Evolutionary conservation across 1,140 invertebrate genomes (phyloP).

Genomic region (Mya arenaria): DNA sequence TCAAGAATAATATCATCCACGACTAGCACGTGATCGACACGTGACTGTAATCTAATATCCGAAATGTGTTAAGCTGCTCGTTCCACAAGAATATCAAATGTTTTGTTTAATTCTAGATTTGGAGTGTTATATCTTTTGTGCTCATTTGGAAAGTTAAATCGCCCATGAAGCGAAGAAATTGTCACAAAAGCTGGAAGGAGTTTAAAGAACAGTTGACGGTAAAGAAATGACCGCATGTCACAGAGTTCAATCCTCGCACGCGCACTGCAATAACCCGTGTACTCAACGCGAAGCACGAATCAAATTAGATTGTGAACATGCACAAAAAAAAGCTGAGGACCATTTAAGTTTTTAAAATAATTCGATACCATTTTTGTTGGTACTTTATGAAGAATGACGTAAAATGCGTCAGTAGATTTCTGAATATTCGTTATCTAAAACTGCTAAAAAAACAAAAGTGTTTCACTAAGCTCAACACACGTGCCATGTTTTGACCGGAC

Average conservation of each 20-base stretch:
- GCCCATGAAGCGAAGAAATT: conserved; percentile 5
- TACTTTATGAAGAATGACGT: too few relatives aligned
- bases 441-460: too few relatives aligned
- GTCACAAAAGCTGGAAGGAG: neutral
- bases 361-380: too few relatives aligned
- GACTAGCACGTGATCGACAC: conserved; percentile 34
- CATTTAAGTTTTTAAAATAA: neutral
- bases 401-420: too few relatives aligned
- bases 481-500: too few relatives aligned
- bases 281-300: neutral
- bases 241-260: conserved; percentile 7
- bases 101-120: conserved; percentile 46
- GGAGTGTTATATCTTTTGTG: conserved; percentile 57
- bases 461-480: too few relatives aligned
- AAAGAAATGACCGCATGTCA: conserved; percentile 38
- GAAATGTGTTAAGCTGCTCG: conserved; percentile 9
- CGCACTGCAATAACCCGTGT: neutral
- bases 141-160: conserved; percentile 33
- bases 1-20: neutral
- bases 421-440: too few relatives aligned
- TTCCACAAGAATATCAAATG: conserved; percentile 24
- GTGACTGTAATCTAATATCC: conserved; percentile 53
- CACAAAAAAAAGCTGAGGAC: neutral
- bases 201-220: conserved; percentile 22
- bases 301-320: too few relatives aligned